Evolutionary conservation across 2,797 vertebrate species (phyloP).

Genomic region (Cynopterus sphinx): DNA sequence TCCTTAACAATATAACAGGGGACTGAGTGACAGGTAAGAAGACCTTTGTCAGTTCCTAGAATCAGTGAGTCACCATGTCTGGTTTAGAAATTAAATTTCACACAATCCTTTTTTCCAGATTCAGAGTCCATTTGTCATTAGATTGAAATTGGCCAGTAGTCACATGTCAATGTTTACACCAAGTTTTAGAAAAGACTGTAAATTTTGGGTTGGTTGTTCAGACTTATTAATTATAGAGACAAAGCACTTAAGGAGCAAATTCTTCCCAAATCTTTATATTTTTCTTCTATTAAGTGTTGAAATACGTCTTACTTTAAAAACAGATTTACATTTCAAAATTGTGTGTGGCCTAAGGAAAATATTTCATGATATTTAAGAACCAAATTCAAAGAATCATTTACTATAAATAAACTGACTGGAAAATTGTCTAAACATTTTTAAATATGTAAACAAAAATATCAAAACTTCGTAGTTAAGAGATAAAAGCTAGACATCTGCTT

Average conservation of each 20-base stretch:
- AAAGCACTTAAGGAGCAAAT: not conserved
- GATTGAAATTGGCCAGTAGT: not conserved
- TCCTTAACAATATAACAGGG: not conserved
- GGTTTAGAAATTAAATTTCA: not conserved
- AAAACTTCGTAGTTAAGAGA: not conserved
- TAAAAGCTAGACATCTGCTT: not conserved
- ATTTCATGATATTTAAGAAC: not conserved
- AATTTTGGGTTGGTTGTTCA: not conserved
- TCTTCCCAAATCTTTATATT: not conserved
- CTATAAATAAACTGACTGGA: not conserved
- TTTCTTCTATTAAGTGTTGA: slow-evolving; percentile 6
- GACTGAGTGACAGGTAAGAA: not conserved
- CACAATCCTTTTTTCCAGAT: not conserved
- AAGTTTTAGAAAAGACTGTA: not conserved
- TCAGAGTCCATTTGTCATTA: not conserved
- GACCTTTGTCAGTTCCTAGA: not conserved
- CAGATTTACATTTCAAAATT: slow-evolving; percentile 30
- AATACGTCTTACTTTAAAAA: not conserved
- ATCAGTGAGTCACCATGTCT: not conserved
- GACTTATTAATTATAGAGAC: not conserved
- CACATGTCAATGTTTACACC: not conserved
- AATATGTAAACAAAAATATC: not conserved
- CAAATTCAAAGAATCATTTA: slow-evolving; percentile 6
- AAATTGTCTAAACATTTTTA: not conserved
- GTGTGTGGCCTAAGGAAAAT: not conserved